Evolutionary conservation across 35 echinoderm and acorn worm species (phyloP), one percentile per base, ranked within the genome.

Genomic region (Strongylocentrotus purpuratus): DNA sequence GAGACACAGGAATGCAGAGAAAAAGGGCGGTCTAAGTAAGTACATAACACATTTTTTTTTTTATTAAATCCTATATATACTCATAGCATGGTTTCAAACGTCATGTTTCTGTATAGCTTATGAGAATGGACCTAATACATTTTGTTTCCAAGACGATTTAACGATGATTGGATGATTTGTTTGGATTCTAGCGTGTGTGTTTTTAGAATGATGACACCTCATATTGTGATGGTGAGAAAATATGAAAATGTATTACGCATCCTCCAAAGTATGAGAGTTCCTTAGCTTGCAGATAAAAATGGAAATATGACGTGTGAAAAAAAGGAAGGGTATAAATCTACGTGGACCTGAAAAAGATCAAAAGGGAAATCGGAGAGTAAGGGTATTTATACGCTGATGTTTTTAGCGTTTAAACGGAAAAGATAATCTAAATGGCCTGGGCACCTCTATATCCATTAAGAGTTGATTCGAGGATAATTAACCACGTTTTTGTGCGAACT

Each of bases 1-100:
- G 12, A 89, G 45, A 89, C 33, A 45, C 87, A 89, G 87, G 31
- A 89, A 89, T 89, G 87, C 32, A 46, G 45, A 89, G 12, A 89
- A 89, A 46, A 89, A 89, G 87, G 13, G 87, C 33, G 45, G 45
- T 89, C 33, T 33, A 33, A 45, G 33, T 89, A 46, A 89, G 45
- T 89, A 18, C 18, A 89, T 45, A 22, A 7, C 13, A 45, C 3
- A 32, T 86, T 86, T n/a, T n/a, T n/a, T n/a, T n/a, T n/a, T 85
- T 20, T 85, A 85, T 1, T 20, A 85, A 20, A 1, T 31, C 31
- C 4, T 20, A 85, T 13, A 9, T 33, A 86, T 86, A 1, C 9
- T 86, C 25, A 13, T 86, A 31, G n/a, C 11, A 33, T 86, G 12
- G 9, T 33, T 31, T 86, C 1, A 86, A 33, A 22, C 0, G 25